Evolutionary conservation across 2,797 vertebrate species (phyloP).

Genomic region (Malacoraja senta): DNA sequence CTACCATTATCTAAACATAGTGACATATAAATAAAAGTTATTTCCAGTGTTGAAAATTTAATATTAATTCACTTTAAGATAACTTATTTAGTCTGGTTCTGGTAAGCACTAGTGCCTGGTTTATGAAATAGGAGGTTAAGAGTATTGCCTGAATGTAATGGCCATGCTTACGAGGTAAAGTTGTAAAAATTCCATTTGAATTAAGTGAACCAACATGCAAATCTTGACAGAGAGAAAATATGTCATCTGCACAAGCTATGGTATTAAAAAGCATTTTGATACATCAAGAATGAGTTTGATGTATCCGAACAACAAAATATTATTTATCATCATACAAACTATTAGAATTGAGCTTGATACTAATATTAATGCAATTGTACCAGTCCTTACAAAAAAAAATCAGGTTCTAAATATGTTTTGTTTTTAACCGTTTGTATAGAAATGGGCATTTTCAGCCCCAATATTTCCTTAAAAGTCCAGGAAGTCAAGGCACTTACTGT

Average conservation of each 20-base stretch:
- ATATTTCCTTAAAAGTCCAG: not conserved
- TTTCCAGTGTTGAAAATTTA: not conserved
- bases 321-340: not conserved
- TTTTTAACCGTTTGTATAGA: not conserved
- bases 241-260: not conserved
- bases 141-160: not conserved
- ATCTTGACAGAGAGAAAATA: not conserved
- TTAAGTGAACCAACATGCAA: not conserved
- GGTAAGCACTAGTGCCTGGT: not conserved
- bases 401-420: not conserved
- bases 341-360: not conserved
- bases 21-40: not conserved
- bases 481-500: constrained; percentile 63
- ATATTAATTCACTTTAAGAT: not conserved
- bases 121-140: not conserved
- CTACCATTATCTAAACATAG: not conserved
- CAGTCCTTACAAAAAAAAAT: not conserved
- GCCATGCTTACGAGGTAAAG: not conserved
- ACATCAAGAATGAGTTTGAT: not conserved
- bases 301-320: not conserved
- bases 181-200: not conserved
- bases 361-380: not conserved
- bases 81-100: not conserved
- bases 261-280: not conserved
- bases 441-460: not conserved